A percentile compares a stretch with the other conserved stretches of the same genome.
These are phyloP conservation scores for Chlorospingus flavigularis DNA, from an alignment of 2,797 vertebrate species.

Conservation along the genomic window DNA sequence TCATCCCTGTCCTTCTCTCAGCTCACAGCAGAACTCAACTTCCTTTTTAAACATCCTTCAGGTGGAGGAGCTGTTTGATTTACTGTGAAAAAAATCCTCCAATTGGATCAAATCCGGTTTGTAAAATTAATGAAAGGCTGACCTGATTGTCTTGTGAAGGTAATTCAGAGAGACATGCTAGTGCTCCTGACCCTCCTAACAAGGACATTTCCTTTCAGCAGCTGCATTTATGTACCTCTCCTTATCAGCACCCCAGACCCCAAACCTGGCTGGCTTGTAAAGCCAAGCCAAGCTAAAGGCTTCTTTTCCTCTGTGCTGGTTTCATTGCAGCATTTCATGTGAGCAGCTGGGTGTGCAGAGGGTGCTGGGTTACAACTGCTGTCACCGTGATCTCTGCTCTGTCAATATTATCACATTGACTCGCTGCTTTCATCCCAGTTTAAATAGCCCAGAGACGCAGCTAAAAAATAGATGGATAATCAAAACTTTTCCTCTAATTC, in stretches of 20 bases:
- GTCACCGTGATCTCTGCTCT: background rate
- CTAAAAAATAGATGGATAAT: background rate
- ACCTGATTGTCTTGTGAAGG: slow-evolving; percentile 35
- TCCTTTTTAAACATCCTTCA: background rate
- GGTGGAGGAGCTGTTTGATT: background rate
- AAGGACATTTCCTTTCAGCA: background rate
- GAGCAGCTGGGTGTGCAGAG: background rate
- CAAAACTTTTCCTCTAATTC: background rate
- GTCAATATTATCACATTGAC: background rate
- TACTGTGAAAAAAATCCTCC: slow-evolving; percentile 22
- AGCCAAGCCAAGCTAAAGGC: background rate
- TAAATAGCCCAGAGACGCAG: background rate
- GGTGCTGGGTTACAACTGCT: background rate
- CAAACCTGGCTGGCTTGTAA: background rate
- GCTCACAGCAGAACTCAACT: background rate
- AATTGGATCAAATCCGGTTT: slow-evolving; percentile 29
- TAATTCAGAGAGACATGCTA: slow-evolving; percentile 16
- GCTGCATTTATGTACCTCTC: background rate
- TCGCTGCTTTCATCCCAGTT: background rate
- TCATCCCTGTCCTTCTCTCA: background rate
- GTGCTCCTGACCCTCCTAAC: background rate
- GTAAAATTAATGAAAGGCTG: slow-evolving; percentile 60
- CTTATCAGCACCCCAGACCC: background rate
- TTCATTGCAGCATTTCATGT: background rate
- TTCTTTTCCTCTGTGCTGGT: background rate